Conservation (phyloP, 2,113 vertebrate genomes). For the Archilochus colubris region DNA sequence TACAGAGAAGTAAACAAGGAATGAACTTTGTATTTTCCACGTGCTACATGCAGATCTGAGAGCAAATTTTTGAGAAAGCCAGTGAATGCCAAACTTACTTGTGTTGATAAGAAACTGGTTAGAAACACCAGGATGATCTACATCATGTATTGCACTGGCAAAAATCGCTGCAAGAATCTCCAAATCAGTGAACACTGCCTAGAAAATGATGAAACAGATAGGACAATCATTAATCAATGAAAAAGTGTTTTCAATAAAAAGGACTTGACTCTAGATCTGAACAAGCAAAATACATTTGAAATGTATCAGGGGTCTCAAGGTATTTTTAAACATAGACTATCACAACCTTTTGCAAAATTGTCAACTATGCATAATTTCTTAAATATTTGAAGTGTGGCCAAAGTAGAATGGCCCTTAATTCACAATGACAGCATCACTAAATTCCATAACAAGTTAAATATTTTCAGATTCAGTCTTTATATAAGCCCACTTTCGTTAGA, state of each 20-base stretch:
- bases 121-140: constrained; percentile 98
- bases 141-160: constrained; percentile 98
- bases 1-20: background rate
- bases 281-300: background rate
- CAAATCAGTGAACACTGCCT: constrained; percentile 99
- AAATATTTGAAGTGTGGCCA: background rate
- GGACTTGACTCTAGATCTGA: background rate
- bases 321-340: background rate
- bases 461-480: background rate
- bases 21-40: background rate
- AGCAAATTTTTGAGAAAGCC: background rate
- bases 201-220: constrained; percentile 34
- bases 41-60: background rate
- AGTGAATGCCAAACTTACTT: constrained; percentile 84
- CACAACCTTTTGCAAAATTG: background rate
- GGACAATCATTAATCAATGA: background rate
- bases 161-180: constrained; percentile 99
- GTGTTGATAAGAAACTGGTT: constrained; percentile 99
- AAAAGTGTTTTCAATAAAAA: background rate
- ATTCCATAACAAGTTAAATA: background rate
- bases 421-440: background rate
- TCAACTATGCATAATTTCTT: background rate
- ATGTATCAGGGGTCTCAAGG: background rate
- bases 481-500: background rate
- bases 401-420: background rate